Percentiles rank a stretch among this genome's conserved stretches.
Evolutionary conservation across 2,797 vertebrate genomes (phyloP).

Genomic region (Sphenopsis melanotis): DNA sequence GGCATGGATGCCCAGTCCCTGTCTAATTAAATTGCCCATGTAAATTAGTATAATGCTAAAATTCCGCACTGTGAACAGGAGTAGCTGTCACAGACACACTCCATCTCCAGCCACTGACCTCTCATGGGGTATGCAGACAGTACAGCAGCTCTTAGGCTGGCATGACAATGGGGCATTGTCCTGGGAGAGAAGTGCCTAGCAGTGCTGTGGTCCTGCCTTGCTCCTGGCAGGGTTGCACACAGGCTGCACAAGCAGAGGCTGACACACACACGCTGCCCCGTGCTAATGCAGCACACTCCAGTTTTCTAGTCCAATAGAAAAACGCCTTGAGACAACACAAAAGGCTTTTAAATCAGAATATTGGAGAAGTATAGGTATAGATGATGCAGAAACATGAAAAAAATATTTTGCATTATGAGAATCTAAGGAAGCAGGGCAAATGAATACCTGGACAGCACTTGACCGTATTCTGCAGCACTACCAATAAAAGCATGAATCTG

Average conservation of each 20-base stretch:
- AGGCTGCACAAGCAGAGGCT: background rate
- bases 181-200: background rate
- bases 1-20: background rate
- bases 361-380: background rate
- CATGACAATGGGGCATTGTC: background rate
- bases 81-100: background rate
- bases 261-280: background rate
- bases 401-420: background rate
- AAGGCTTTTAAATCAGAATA: background rate
- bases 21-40: background rate
- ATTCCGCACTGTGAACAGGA: background rate
- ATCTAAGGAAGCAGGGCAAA: background rate
- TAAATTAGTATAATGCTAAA: background rate
- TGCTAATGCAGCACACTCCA: background rate
- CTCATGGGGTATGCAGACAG: background rate
- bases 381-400: background rate
- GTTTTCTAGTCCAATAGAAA: background rate
- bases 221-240: rapidly evolving
- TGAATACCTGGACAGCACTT: background rate
- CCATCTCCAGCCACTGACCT: background rate
- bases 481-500: background rate
- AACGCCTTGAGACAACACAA: background rate
- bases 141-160: background rate
- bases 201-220: background rate
- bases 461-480: background rate